These are phyloP conservation scores for Myopa tessellatipennis DNA, from an alignment of 2,888 invertebrate genomes.

Conservation along the genomic window DNA sequence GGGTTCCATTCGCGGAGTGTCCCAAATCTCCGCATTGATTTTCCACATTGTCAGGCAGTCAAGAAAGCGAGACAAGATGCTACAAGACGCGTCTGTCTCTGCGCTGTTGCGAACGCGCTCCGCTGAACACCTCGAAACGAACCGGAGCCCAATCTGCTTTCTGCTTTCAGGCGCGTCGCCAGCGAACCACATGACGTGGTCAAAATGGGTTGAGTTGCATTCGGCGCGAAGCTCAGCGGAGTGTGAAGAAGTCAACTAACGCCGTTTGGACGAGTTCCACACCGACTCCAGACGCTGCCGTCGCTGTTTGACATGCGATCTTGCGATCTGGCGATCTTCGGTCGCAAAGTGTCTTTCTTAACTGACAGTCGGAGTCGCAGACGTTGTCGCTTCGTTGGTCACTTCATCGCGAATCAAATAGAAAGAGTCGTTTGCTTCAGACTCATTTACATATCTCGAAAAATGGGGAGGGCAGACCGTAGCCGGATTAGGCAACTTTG, in stretches of 20 bases:
- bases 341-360: constrained; percentile 32
- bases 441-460: constrained; percentile 36
- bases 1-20: constrained; percentile 46
- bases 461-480: neutral
- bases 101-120: constrained; percentile 39
- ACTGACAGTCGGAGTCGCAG: constrained; percentile 20
- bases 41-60: constrained; percentile 61
- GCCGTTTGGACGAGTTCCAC: constrained; percentile 24
- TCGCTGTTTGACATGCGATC: constrained; percentile 40
- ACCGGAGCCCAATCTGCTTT: constrained; percentile 30
- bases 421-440: constrained; percentile 29
- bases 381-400: constrained; percentile 43
- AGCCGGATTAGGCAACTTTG: neutral
- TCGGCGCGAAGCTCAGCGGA: constrained; percentile 31
- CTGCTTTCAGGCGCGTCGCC: constrained; percentile 10
- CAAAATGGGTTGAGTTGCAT: constrained; percentile 40
- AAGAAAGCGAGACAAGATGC: constrained; percentile 58
- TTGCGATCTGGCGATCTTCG: constrained; percentile 37
- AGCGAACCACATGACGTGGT: constrained; percentile 28
- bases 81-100: constrained; percentile 39
- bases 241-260: constrained; percentile 46
- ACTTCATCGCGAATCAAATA: constrained; percentile 20
- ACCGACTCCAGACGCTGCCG: constrained; percentile 12
- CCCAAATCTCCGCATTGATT: constrained; percentile 60
- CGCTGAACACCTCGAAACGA: constrained; percentile 41